A percentile compares a stretch with the other conserved stretches of the same genome.
phyloP scores from a whole-genome alignment of 1,140 invertebrate species.

The Ceratitis capitata region DNA sequence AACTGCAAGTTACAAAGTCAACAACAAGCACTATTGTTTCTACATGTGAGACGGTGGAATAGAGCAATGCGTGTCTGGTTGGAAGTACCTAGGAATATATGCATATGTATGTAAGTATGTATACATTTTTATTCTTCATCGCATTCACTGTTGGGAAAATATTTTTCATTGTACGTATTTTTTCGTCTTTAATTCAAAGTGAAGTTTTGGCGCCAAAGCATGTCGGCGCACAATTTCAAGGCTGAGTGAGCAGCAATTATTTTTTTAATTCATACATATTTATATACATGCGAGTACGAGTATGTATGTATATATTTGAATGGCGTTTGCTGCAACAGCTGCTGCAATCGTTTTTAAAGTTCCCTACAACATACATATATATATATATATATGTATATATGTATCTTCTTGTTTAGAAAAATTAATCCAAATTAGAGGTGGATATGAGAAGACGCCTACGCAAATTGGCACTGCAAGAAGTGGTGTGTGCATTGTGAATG shows the following conservation, averaged over 20 bases:
- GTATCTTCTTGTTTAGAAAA: neutral
- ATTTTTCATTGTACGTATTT: neutral
- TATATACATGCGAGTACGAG: too few species aligned
- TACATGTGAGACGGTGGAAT: neutral
- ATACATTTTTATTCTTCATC: neutral
- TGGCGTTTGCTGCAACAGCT: neutral
- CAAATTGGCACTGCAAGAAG: neutral
- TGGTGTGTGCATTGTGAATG: neutral
- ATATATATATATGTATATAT: neutral
- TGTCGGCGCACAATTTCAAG: conserved; percentile 38
- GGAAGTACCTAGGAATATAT: neutral
- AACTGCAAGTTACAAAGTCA: neutral
- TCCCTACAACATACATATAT: neutral
- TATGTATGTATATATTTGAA: too few species aligned
- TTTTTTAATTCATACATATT: neutral
- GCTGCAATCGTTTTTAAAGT: neutral
- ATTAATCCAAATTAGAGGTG: neutral
- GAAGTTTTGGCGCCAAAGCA: conserved; percentile 16
- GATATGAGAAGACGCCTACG: conserved; percentile 5
- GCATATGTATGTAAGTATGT: neutral
- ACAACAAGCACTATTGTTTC: neutral
- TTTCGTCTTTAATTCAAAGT: neutral
- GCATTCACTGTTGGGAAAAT: neutral
- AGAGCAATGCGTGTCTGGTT: neutral
- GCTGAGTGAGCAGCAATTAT: conserved; percentile 10